Evolutionary conservation across 2,888 invertebrate species (phyloP).

Genomic region (Nipponacmea schrenckii): DNA sequence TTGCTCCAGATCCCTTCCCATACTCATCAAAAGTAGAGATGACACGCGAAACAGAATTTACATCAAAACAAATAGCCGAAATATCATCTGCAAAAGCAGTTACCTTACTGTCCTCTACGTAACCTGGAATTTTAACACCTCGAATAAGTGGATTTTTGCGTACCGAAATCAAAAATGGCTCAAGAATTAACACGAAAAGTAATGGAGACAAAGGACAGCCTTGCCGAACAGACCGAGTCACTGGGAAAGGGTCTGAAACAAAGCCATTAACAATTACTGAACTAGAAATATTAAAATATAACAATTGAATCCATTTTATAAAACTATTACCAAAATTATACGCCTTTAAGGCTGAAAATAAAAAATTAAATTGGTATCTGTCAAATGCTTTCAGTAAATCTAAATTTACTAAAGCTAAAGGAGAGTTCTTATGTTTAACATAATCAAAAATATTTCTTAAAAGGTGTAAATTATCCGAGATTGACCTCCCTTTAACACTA

Average conservation of each 20-base stretch:
- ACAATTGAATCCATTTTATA: conserved; percentile 6
- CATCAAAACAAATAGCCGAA: too few relatives aligned
- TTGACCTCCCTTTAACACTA: conserved; percentile 34
- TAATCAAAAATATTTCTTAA: conserved; percentile 34
- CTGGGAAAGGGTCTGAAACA: not conserved
- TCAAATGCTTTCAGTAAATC: not conserved
- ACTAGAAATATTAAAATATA: conserved; percentile 1
- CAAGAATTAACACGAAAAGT: conserved; percentile 7
- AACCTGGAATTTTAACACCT: too few relatives aligned
- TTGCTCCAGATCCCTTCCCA: too few relatives aligned
- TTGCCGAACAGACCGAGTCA: conserved; percentile 1
- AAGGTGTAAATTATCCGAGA: conserved; percentile 39
- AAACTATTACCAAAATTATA: conserved; percentile 16
- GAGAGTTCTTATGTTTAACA: conserved; percentile 33
- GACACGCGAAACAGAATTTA: too few relatives aligned
- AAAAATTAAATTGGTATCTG: not conserved
- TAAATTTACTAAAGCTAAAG: conserved; percentile 32
- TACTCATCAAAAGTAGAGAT: too few relatives aligned
- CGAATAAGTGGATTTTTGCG: too few relatives aligned
- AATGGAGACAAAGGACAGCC: not conserved
- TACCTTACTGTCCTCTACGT: too few relatives aligned
- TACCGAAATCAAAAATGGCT: too few relatives aligned
- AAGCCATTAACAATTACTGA: not conserved
- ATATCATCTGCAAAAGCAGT: too few relatives aligned
- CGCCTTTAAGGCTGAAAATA: not conserved